Percentiles rank a stretch among this genome's conserved stretches.
phyloP scores from a whole-genome alignment of 2,113 vertebrate genomes.

The Amphiprion ocellaris region DNA sequence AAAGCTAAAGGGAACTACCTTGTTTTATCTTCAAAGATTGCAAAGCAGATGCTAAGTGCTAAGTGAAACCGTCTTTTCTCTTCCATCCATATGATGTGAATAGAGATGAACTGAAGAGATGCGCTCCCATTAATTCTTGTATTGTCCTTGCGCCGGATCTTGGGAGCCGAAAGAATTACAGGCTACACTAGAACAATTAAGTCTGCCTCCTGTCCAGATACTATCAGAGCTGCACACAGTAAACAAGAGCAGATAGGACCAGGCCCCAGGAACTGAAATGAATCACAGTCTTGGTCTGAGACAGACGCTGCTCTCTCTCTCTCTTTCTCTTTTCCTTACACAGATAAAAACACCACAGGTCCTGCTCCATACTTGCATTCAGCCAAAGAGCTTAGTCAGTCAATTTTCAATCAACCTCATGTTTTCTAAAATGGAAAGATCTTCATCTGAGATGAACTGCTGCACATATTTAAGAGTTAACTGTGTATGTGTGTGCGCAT shows the following conservation, averaged over 20 bases:
- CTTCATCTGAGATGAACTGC: not conserved
- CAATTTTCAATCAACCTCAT: constrained; percentile 19
- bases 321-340: not conserved
- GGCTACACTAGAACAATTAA: constrained; percentile 70
- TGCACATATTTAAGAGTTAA: not conserved
- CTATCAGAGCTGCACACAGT: constrained; percentile 68
- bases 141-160: constrained; percentile 60
- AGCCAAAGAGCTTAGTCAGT: constrained; percentile 25
- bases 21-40: constrained; percentile 41
- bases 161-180: constrained; percentile 61
- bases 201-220: constrained; percentile 71
- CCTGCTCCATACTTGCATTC: constrained; percentile 19
- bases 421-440: constrained; percentile 43
- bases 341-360: constrained; percentile 28
- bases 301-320: constrained; percentile 20
- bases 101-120: constrained; percentile 61
- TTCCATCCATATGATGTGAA: constrained; percentile 51
- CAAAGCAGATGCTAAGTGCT: constrained; percentile 39
- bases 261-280: constrained; percentile 65
- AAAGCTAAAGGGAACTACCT: constrained; percentile 6
- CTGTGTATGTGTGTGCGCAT: not conserved
- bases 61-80: constrained; percentile 43
- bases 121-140: constrained; percentile 53
- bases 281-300: constrained; percentile 66
- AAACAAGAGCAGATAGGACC: constrained; percentile 74